phyloP scores from a whole-genome alignment of 2,113 vertebrate species.

The Bujurquina vittata region DNA sequence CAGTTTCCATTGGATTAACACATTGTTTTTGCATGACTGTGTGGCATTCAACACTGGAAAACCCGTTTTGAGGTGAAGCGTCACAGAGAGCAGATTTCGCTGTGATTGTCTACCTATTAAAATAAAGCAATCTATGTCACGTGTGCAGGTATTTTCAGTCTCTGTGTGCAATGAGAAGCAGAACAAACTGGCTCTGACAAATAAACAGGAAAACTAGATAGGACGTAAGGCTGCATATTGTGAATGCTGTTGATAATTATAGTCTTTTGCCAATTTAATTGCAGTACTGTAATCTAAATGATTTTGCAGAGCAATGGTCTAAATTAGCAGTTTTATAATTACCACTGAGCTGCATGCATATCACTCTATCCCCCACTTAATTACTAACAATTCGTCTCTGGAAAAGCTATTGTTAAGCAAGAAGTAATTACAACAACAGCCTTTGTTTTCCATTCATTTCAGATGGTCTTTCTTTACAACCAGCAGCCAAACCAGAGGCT shows the following conservation, averaged over 20 bases:
- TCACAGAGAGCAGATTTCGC: accelerated
- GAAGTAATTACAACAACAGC: slow-evolving; percentile 53
- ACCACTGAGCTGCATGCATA: slow-evolving; percentile 75
- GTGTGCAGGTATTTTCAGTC: background rate
- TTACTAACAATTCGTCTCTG: slow-evolving; percentile 77
- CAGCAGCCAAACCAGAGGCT: background rate
- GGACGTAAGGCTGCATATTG: slow-evolving; percentile 37
- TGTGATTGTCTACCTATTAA: background rate
- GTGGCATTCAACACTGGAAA: background rate
- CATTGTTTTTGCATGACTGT: background rate
- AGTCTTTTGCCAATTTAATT: slow-evolving; percentile 79
- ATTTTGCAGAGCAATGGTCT: slow-evolving; percentile 74
- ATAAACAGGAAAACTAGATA: background rate
- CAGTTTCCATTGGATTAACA: background rate
- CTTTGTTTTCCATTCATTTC: slow-evolving; percentile 17
- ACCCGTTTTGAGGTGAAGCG: background rate
- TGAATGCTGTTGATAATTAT: slow-evolving; percentile 78
- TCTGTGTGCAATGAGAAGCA: background rate
- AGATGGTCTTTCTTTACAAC: background rate
- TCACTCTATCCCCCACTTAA: slow-evolving; percentile 76
- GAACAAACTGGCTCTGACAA: background rate
- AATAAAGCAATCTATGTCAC: too few relatives aligned
- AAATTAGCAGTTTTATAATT: slow-evolving; percentile 80
- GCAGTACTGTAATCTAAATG: slow-evolving; percentile 73
- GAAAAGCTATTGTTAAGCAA: slow-evolving; percentile 79